Percentiles rank a stretch among this genome's conserved stretches.
These are phyloP conservation scores for Mercenaria mercenaria DNA, from an alignment of 1,140 invertebrate genomes.

Conservation along the genomic window DNA sequence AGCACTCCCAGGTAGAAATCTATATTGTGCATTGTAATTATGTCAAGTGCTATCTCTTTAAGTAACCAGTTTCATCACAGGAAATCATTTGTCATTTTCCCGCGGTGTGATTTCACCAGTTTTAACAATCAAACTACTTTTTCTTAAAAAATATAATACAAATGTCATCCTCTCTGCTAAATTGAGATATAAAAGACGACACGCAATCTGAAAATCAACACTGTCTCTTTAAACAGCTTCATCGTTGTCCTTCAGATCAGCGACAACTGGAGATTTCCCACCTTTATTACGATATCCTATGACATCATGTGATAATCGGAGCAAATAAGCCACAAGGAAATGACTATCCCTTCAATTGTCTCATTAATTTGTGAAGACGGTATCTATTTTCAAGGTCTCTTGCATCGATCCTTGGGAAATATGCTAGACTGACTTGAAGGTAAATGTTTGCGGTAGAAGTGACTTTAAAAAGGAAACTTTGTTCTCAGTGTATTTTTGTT, in stretches of 20 bases:
- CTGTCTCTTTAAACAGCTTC: conserved; percentile 1
- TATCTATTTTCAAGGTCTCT: not conserved
- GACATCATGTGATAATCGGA: conserved; percentile 1
- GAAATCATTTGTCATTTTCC: conserved; percentile 27
- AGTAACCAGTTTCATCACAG: not conserved
- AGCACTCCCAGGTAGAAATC: not conserved
- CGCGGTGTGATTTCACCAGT: not conserved
- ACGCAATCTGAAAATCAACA: conserved; percentile 32
- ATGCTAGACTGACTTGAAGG: too few relatives aligned
- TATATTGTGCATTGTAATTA: not conserved
- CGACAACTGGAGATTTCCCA: conserved; percentile 16
- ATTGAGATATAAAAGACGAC: not conserved
- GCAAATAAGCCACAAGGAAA: not conserved
- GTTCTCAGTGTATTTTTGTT: too few relatives aligned
- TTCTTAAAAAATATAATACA: not conserved
- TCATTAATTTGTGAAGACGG: not conserved
- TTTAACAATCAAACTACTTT: not conserved
- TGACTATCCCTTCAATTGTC: not conserved
- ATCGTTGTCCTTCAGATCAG: not conserved
- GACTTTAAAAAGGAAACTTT: too few relatives aligned
- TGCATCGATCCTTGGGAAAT: too few relatives aligned
- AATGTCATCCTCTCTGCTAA: not conserved
- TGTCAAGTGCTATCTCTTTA: not conserved
- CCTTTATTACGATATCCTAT: conserved; percentile 3
- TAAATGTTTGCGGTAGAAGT: too few relatives aligned